Percentiles rank a stretch among this genome's conserved stretches.
These are phyloP conservation scores for Procambarus clarkii DNA, from an alignment of 1,140 invertebrate genomes.

Conservation along the genomic window DNA sequence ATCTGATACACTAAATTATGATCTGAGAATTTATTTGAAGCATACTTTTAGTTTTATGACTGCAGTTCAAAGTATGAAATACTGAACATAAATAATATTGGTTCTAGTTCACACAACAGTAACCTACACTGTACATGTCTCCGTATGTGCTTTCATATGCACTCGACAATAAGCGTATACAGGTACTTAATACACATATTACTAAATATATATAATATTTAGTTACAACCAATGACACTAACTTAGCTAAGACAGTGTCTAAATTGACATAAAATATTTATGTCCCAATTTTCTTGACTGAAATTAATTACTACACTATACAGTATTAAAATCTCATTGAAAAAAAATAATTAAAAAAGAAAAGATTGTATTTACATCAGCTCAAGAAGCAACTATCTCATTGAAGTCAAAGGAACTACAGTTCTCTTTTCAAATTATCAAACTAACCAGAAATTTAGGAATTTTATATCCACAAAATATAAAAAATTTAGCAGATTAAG, in stretches of 20 bases:
- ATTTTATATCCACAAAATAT: no score
- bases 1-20: neutral
- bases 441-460: no score
- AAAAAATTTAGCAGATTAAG: no score
- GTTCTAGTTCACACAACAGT: neutral
- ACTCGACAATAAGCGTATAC: neutral
- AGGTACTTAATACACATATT: neutral
- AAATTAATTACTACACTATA: neutral
- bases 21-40: neutral
- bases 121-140: neutral
- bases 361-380: no score
- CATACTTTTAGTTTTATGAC: neutral
- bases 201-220: neutral
- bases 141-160: neutral
- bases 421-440: no score
- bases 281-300: neutral
- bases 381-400: no score
- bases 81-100: neutral
- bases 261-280: neutral
- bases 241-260: neutral
- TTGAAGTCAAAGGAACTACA: no score
- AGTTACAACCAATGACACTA: slow-evolving; percentile 1
- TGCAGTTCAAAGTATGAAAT: neutral
- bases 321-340: neutral
- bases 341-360: neutral